phyloP scores from a whole-genome alignment of 2,888 invertebrate genomes.

The Iselma pallidipennis region DNA sequence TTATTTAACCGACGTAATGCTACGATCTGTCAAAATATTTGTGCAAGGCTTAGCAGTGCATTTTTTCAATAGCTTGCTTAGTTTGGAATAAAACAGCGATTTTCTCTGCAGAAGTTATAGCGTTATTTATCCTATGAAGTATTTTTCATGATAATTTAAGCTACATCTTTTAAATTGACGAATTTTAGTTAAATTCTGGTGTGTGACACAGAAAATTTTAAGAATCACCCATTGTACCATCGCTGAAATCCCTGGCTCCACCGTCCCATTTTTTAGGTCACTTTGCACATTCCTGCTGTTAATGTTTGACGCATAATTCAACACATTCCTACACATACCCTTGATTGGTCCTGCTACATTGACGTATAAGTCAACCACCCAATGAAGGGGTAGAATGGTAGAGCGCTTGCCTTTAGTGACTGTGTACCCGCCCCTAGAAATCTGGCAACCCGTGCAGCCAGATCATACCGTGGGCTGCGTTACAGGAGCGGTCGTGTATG shows the following conservation, averaged over 20 bases:
- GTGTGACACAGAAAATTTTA: not conserved
- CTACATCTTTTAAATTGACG: too few relatives aligned
- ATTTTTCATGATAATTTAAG: too few relatives aligned
- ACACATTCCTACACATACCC: constrained; percentile 2
- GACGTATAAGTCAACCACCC: constrained; percentile 27
- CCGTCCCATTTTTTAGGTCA: constrained; percentile 16
- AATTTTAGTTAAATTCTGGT: too few relatives aligned
- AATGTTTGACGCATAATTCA: constrained; percentile 20
- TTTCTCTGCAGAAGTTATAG: too few relatives aligned
- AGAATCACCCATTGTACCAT: not conserved
- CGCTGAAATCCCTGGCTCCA: not conserved
- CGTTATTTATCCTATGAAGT: too few relatives aligned
- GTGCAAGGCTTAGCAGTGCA: too few relatives aligned
- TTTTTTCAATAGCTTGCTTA: too few relatives aligned
- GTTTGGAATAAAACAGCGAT: too few relatives aligned
- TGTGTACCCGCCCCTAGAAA: constrained; percentile 35
- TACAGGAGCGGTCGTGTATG: constrained; percentile 48
- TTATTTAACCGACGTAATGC: too few relatives aligned
- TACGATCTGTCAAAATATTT: too few relatives aligned
- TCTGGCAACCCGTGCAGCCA: constrained; percentile 53
- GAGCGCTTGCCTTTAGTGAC: constrained; percentile 36
- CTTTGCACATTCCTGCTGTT: constrained; percentile 4
- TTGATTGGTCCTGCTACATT: constrained; percentile 24
- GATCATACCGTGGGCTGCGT: constrained; percentile 44
- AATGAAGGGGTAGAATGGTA: constrained; percentile 33